Percentiles rank a stretch among this genome's conserved stretches.
Evolutionary conservation across 2,888 invertebrate species (phyloP).

Genomic region (Artemia sinica): DNA sequence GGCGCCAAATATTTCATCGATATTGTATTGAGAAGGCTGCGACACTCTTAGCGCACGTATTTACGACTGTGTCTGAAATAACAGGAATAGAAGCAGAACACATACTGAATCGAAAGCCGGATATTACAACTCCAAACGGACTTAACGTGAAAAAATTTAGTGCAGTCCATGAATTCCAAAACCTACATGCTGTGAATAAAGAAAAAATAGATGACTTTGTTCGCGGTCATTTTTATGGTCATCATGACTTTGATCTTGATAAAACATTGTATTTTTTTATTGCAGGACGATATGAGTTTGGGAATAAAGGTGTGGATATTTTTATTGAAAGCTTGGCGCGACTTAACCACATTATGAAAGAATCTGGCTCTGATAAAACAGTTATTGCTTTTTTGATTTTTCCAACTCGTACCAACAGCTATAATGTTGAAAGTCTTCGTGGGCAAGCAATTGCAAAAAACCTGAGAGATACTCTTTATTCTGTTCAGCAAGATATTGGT

Average conservation of each 20-base stretch:
- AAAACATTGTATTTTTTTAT: constrained; percentile 97
- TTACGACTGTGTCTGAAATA: constrained; percentile 95
- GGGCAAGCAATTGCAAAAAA: constrained; percentile 97
- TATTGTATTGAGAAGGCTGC: constrained; percentile 97
- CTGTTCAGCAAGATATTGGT: constrained; percentile 52
- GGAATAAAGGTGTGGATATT: constrained; percentile 95
- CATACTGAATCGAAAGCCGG: constrained; percentile 74
- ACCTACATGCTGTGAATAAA: constrained; percentile 86
- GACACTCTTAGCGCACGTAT: constrained; percentile 72
- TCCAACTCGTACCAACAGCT: constrained; percentile 53
- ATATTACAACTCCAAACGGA: constrained; percentile 94
- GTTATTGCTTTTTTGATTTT: constrained; percentile 72
- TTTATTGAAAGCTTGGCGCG: constrained; percentile 92
- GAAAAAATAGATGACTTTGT: constrained; percentile 97
- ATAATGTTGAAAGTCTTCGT: constrained; percentile 89
- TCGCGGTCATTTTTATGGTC: constrained; percentile 95
- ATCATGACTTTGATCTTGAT: constrained; percentile 94
- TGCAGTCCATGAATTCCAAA: constrained; percentile 96
- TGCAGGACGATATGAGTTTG: constrained; percentile 95
- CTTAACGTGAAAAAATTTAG: constrained; percentile 96
- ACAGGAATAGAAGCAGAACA: constrained; percentile 85
- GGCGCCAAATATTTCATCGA: constrained; percentile 91
- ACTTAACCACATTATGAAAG: constrained; percentile 84
- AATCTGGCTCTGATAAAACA: constrained; percentile 66
- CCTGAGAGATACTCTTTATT: constrained; percentile 73